A percentile compares a stretch with the other conserved stretches of the same genome.
These are phyloP conservation scores for Platycnemis pennipes DNA, from an alignment of 2,888 invertebrate genomes.

Conservation along the genomic window DNA sequence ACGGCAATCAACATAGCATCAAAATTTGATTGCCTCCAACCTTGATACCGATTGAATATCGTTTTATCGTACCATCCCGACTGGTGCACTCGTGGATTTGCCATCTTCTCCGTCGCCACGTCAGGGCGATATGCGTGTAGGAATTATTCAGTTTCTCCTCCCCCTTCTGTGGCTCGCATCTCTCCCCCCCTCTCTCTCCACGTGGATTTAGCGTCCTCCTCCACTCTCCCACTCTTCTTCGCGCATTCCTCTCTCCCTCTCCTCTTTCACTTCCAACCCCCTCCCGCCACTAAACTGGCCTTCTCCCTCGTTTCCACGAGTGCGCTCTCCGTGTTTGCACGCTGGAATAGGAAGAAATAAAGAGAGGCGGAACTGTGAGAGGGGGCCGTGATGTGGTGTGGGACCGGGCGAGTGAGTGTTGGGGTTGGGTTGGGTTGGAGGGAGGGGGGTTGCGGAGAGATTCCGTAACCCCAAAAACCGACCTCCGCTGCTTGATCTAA, in stretches of 20 bases:
- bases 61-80: too few relatives aligned
- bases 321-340: neutral
- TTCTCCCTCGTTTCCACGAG: neutral
- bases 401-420: too few relatives aligned
- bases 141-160: too few relatives aligned
- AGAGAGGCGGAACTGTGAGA: neutral
- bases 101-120: too few relatives aligned
- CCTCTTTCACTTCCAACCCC: neutral
- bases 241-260: neutral
- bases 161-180: too few relatives aligned
- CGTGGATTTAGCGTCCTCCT: neutral
- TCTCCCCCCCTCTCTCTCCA: neutral
- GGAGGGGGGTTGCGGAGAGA: too few relatives aligned
- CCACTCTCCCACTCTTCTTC: neutral
- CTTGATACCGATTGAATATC: too few relatives aligned
- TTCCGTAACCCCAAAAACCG: conserved; percentile 2
- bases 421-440: too few relatives aligned
- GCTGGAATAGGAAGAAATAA: neutral
- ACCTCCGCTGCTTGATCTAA: neutral
- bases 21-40: too few relatives aligned
- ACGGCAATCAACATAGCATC: too few relatives aligned
- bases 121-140: too few relatives aligned
- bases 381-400: neutral
- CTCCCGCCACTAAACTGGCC: neutral
- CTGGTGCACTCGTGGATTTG: too few relatives aligned